Percentiles rank a stretch among this genome's conserved stretches.
Conservation (phyloP, 2,797 vertebrate genomes). For the Podargus strigoides region DNA sequence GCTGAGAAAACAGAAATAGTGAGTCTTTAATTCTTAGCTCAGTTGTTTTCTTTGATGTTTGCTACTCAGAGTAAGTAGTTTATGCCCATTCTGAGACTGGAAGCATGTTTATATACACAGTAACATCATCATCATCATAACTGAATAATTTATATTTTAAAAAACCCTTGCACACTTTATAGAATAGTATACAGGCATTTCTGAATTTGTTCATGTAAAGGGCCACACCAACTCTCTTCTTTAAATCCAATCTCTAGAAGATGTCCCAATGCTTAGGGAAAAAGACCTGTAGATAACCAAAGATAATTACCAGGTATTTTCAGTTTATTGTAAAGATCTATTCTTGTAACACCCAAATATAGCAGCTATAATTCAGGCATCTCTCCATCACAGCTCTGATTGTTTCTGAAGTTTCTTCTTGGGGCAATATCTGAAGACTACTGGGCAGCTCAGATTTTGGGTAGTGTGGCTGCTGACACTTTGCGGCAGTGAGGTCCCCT, state of each 20-base stretch:
- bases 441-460: not conserved
- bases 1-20: not conserved
- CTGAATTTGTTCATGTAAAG: not conserved
- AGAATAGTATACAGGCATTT: not conserved
- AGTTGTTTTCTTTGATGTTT: conserved; percentile 43
- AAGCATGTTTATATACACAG: conserved; percentile 5
- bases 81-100: conserved; percentile 39
- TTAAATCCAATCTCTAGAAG: not conserved
- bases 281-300: not conserved
- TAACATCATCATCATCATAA: not conserved
- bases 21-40: conserved; percentile 35
- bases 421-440: not conserved
- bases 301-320: not conserved
- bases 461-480: not conserved
- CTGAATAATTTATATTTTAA: conserved; percentile 25
- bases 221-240: not conserved
- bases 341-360: not conserved
- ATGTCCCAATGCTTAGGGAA: not conserved
- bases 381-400: not conserved
- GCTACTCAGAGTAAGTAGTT: conserved; percentile 40
- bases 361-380: not conserved
- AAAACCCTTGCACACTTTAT: not conserved
- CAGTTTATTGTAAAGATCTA: not conserved
- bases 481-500: not conserved
- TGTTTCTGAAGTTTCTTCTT: not conserved